Evolutionary conservation across 2,888 invertebrate genomes (phyloP).

Genomic region (Anthophora plumipes): DNA sequence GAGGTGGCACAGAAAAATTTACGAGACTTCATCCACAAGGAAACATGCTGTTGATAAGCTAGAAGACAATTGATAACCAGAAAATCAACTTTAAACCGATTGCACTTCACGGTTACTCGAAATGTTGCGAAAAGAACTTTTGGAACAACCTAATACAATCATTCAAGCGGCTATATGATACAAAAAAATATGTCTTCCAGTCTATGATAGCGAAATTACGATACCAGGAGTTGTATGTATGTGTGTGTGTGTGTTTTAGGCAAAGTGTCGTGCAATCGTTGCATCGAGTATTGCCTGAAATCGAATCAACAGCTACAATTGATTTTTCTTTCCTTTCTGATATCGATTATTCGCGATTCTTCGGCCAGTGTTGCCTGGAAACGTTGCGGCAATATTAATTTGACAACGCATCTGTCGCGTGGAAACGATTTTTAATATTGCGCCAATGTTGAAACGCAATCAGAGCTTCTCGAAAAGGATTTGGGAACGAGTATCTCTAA

Average conservation of each 20-base stretch:
- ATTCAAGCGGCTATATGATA: neutral
- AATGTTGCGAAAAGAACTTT: no score
- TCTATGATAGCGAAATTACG: conserved; percentile 31
- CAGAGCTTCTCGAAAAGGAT: neutral
- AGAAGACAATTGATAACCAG: no score
- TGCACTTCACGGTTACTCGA: no score
- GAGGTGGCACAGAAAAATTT: no score
- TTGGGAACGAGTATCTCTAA: neutral
- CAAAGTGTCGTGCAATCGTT: neutral
- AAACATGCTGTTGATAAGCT: no score
- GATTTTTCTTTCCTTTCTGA: neutral
- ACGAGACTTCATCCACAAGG: no score
- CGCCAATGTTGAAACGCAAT: neutral
- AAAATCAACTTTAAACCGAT: no score
- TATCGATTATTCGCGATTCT: neutral
- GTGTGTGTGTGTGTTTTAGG: neutral
- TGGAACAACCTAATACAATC: no score
- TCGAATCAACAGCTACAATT: neutral
- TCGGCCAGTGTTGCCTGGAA: neutral
- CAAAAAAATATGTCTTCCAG: conserved; percentile 15
- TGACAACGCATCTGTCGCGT: neutral
- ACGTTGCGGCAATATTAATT: neutral
- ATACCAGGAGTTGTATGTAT: neutral
- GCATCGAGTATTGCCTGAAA: neutral
- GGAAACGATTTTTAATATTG: neutral